Percentiles rank a stretch among this genome's conserved stretches.
These are phyloP conservation scores for Abscondita cerata DNA, from an alignment of 2,888 invertebrate species.

Conservation along the genomic window DNA sequence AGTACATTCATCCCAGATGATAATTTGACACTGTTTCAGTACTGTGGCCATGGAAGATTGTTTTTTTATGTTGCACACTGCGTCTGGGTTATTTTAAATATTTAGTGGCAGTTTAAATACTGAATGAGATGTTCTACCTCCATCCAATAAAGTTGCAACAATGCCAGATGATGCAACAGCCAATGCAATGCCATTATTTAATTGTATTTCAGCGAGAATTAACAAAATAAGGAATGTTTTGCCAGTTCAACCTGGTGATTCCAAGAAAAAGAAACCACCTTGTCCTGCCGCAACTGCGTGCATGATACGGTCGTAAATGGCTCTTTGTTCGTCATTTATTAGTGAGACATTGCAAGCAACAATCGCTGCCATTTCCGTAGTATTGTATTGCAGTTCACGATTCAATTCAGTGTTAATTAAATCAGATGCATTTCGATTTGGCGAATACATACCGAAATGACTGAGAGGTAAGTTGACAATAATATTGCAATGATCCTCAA, in stretches of 20 bases:
- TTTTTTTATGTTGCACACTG: constrained; percentile 45
- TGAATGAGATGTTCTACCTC: no score
- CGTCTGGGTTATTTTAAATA: no score
- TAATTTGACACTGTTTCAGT: no score
- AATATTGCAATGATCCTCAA: constrained; percentile 44
- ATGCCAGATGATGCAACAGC: constrained; percentile 49
- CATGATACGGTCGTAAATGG: no score
- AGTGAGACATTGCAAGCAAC: constrained; percentile 36
- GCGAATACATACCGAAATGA: no score
- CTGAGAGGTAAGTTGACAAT: constrained; percentile 10
- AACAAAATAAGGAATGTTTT: no score
- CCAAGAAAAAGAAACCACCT: no score
- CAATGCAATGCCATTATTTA: constrained; percentile 16
- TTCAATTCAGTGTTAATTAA: constrained; percentile 25
- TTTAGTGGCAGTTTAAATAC: constrained; percentile 7
- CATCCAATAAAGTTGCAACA: constrained; percentile 53
- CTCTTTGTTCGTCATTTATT: constrained; percentile 33
- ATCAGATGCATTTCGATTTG: no score
- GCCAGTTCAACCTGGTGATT: no score
- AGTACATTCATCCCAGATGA: no score
- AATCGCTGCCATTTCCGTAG: constrained; percentile 25
- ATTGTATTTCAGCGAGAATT: no score
- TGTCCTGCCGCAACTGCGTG: no score
- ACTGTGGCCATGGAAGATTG: constrained; percentile 45
- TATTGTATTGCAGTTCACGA: constrained; percentile 32